Conservation (phyloP, 2,797 vertebrate genomes). For the Coregonus ussuriensis region DNA sequence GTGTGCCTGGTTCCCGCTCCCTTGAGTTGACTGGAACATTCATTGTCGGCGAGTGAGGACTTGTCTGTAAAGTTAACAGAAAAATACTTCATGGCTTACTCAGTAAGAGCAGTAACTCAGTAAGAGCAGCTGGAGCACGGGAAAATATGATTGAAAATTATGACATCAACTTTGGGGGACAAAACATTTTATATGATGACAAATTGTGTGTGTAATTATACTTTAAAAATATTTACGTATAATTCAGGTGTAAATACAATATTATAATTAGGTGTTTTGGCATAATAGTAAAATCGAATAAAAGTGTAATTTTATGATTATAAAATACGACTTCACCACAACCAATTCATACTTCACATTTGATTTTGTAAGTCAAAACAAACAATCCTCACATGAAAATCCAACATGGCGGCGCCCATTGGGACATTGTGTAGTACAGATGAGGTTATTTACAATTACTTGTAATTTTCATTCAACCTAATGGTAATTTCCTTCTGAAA, state of each 20-base stretch:
- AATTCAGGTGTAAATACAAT: not conserved
- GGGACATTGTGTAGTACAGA: conserved; percentile 67
- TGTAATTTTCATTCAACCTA: not conserved
- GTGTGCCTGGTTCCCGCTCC: conserved; percentile 35
- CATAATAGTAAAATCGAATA: not conserved
- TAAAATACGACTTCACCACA: no score
- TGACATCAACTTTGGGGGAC: not conserved
- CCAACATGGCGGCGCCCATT: conserved; percentile 75
- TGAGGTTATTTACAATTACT: conserved; percentile 52
- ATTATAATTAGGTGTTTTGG: not conserved
- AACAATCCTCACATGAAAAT: not conserved
- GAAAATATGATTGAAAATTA: not conserved
- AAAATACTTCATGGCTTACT: conserved; percentile 73
- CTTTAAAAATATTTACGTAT: not conserved
- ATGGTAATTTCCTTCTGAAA: not conserved
- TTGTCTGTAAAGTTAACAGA: conserved; percentile 74
- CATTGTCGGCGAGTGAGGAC: conserved; percentile 72
- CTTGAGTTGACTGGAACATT: conserved; percentile 42
- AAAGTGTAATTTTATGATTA: not conserved
- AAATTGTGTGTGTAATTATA: not conserved
- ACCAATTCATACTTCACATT: no score
- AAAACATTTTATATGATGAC: not conserved
- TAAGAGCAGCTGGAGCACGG: conserved; percentile 41
- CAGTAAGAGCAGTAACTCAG: conserved; percentile 33
- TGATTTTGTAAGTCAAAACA: rapidly evolving